Percentiles rank a stretch among this genome's conserved stretches.
Conservation (phyloP, 2,113 vertebrate genomes). For the Nycticebus coucang region DNA sequence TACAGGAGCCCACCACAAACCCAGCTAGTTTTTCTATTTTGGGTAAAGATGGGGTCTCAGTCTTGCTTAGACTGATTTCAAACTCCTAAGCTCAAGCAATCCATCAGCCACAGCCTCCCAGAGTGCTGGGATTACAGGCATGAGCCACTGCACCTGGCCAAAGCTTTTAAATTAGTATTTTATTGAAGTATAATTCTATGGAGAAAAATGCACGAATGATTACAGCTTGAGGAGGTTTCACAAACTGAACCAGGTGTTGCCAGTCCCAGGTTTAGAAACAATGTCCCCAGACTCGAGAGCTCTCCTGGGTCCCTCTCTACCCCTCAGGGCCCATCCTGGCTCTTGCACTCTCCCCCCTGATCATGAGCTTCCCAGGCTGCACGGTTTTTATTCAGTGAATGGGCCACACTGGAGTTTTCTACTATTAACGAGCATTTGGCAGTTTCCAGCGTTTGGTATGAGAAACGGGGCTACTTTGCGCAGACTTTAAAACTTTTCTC, state of each 20-base stretch:
- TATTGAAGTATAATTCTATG: background rate
- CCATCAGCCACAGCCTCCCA: no score
- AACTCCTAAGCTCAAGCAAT: no score
- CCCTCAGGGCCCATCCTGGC: background rate
- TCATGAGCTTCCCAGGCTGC: background rate
- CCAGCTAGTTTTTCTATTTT: no score
- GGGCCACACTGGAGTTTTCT: background rate
- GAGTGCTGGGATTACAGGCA: no score
- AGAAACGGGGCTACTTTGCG: background rate
- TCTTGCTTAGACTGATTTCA: no score
- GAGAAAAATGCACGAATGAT: background rate
- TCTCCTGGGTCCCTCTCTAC: background rate
- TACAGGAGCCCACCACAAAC: background rate
- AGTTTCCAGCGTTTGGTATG: background rate
- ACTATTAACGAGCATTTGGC: background rate
- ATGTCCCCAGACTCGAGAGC: background rate
- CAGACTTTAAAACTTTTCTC: background rate
- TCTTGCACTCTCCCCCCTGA: background rate
- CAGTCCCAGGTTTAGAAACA: background rate
- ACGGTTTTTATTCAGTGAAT: background rate
- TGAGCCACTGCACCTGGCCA: no score
- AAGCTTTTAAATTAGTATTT: background rate
- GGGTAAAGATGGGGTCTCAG: no score
- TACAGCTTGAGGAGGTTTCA: background rate
- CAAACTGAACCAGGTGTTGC: fast-evolving